These are phyloP conservation scores for Leptopilina syphax DNA, from an alignment of 2,888 invertebrate species.

Conservation along the genomic window DNA sequence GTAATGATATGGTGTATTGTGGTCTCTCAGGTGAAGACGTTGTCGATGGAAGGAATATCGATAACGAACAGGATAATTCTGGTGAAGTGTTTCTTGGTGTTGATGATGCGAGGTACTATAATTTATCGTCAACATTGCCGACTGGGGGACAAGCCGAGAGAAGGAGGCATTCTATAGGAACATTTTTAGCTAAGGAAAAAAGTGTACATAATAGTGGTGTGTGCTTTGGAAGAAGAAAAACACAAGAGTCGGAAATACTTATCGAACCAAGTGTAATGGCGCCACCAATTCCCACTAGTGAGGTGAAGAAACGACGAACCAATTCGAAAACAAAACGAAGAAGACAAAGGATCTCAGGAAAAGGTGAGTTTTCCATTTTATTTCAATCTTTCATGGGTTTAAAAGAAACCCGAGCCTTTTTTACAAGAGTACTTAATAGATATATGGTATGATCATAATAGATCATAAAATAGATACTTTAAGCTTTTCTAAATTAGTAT, in stretches of 20 bases:
- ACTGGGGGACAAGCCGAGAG: conserved; percentile 77
- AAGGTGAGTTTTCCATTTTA: conserved; percentile 58
- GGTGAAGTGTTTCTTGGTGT: conserved; percentile 78
- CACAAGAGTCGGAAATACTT: conserved; percentile 75
- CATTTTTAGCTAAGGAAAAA: conserved; percentile 79
- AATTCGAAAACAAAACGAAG: conserved; percentile 46
- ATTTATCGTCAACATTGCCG: conserved; percentile 75
- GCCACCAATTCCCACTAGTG: conserved; percentile 76
- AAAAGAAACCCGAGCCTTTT: no score
- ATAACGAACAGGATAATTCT: conserved; percentile 56
- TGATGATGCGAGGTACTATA: conserved; percentile 79
- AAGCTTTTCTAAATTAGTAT: no score
- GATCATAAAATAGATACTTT: no score
- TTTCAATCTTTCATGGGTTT: no score
- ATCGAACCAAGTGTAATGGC: conserved; percentile 80
- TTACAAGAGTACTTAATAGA: no score
- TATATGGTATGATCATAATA: no score
- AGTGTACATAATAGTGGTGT: conserved; percentile 30
- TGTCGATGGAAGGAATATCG: conserved; percentile 49
- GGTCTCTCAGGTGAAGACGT: conserved; percentile 59
- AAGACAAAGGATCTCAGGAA: conserved; percentile 54
- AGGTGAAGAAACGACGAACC: conserved; percentile 48
- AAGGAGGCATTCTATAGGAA: conserved; percentile 84
- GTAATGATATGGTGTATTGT: conserved; percentile 71
- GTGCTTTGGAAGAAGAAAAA: conserved; percentile 48